Base-by-base conservation (phyloP, 2,888 invertebrate genomes). In the Agrotis puta region DNA sequence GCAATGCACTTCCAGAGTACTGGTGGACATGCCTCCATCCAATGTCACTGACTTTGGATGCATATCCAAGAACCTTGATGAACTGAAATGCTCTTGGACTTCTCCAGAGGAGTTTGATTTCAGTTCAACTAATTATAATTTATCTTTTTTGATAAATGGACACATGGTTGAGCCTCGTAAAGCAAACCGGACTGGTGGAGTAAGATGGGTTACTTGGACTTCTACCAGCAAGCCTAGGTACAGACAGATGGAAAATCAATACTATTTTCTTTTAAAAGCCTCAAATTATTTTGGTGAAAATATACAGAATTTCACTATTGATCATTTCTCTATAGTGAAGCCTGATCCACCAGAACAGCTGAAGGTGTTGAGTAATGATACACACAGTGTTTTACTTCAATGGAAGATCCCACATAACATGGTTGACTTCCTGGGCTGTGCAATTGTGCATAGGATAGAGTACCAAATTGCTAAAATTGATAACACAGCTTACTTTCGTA, bases 51-150 rank as follows among this genome's bases (percentile, higher is more conserved):
- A 98, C 89, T 98, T 98, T 87, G 93, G 94, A 39, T 99, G 98
- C 88, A 92, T 97, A 62, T 97, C 98, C 16, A 94, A 96, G 79
- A 98, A 98, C 90, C 97, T 98, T 94, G 97, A 97, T 65, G 97
- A 97, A 84, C 93, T 98, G 82, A 97, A 97, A 18, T 99, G 98
- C 89, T 96, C 97, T 2, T 98, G 98, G 97, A 97, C 96, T 0
- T 94, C 96, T 58, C 97, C 97, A 1, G 86, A 87, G 3, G 79
- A 95, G 11, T 11, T 2, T 7, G 33, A 20, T 93, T 97, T 71
- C 50, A 92, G 90, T 79, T 84, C 81, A 48, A 89, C 91, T 45
- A 90, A 88, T 63, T 94, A 93, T 75, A 83, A 85, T 24, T 73
- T 95, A 47, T 90, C 91, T 62, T 94, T 92, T 78, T 81, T 88